Percentiles rank a stretch among this genome's conserved stretches.
These are phyloP conservation scores for Drosophila mayaguana DNA, from an alignment of 2,888 invertebrate genomes.

Conservation along the genomic window DNA sequence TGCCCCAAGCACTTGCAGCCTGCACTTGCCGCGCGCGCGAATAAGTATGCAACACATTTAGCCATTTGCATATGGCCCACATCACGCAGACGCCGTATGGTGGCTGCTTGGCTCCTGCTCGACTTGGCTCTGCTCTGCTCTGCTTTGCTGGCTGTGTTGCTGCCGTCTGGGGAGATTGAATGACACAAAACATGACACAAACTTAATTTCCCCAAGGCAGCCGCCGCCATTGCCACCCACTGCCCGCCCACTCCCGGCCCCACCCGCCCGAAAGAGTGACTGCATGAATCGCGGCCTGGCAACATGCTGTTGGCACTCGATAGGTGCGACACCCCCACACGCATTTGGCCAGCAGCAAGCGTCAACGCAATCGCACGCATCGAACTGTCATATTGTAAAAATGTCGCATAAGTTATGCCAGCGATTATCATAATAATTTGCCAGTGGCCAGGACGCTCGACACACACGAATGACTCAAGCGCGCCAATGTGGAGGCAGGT, in stretches of 20 bases:
- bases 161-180: conserved; percentile 44
- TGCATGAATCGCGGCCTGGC: conserved; percentile 40
- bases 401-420: conserved; percentile 73
- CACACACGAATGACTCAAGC: conserved; percentile 57
- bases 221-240: conserved; percentile 12
- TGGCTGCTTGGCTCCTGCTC: conserved; percentile 10
- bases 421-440: conserved; percentile 80
- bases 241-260: too few species aligned
- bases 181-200: conserved; percentile 78
- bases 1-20: neutral
- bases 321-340: conserved; percentile 21
- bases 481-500: neutral
- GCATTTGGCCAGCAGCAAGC: conserved; percentile 1
- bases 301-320: conserved; percentile 30
- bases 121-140: neutral
- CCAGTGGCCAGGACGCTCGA: conserved; percentile 44
- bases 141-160: neutral
- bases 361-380: conserved; percentile 28
- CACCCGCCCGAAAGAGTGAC: conserved; percentile 19
- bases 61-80: conserved; percentile 62
- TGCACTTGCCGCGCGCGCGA: conserved; percentile 4
- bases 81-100: conserved; percentile 67
- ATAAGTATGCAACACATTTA: conserved; percentile 49
- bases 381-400: conserved; percentile 55
- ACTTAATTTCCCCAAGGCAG: conserved; percentile 79